Percentiles rank a stretch among this genome's conserved stretches.
Conservation (phyloP, 2,113 vertebrate species). For the Microtus oregoni region DNA sequence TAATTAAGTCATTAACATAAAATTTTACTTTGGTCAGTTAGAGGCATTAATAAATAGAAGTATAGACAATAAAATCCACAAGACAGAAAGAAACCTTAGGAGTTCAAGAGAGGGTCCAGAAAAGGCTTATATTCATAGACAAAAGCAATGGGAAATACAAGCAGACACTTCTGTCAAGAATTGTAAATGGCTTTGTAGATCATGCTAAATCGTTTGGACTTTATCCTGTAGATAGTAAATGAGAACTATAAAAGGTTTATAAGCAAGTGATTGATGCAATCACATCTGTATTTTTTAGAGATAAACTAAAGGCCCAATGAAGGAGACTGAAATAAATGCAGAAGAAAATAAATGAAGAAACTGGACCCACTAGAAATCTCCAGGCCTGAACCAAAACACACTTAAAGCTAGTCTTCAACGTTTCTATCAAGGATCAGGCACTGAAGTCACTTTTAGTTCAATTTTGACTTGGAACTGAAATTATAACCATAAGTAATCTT, state of each 20-base stretch:
- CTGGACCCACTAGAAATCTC: constrained; percentile 4
- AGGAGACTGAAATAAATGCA: constrained; percentile 16
- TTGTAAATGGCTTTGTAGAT: constrained; percentile 54
- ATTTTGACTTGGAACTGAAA: constrained; percentile 45
- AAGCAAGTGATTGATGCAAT: constrained; percentile 51
- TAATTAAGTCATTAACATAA: constrained; percentile 6
- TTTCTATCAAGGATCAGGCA: constrained; percentile 43
- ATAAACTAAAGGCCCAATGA: constrained; percentile 50
- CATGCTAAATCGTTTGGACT: constrained; percentile 59
- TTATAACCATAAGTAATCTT: constrained; percentile 43
- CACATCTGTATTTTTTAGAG: constrained; percentile 54
- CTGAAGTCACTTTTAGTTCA: background rate
- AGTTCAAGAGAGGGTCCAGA: constrained; percentile 20
- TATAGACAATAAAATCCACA: background rate
- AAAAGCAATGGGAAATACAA: constrained; percentile 50
- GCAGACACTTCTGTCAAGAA: constrained; percentile 56
- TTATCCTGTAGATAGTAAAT: constrained; percentile 64
- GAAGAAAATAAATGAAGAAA: constrained; percentile 47
- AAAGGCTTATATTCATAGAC: constrained; percentile 32
- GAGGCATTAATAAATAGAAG: constrained; percentile 28
- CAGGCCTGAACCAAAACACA: constrained; percentile 33
- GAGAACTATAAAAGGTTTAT: constrained; percentile 62
- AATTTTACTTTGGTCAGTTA: constrained; percentile 21
- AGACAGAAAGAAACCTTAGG: constrained; percentile 26
- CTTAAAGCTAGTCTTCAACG: constrained; percentile 46